phyloP scores from a whole-genome alignment of 2,113 vertebrate species.

The Dinomys branickii region DNA sequence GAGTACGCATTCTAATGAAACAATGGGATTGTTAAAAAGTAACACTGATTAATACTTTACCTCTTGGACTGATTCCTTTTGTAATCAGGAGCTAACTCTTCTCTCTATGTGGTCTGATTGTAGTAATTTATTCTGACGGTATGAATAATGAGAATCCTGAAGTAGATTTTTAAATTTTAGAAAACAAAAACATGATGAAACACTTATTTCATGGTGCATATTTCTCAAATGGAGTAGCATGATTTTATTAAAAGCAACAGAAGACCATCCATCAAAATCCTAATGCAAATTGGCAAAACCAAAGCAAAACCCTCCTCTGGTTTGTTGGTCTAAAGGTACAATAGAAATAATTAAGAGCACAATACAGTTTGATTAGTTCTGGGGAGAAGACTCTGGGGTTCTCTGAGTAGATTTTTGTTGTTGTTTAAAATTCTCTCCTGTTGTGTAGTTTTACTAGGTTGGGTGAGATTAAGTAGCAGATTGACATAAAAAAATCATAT shows the following conservation, averaged over 20 bases:
- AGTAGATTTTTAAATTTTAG: slow-evolving; percentile 66
- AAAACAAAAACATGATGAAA: slow-evolving; percentile 81
- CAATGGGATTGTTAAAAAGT: slow-evolving; percentile 69
- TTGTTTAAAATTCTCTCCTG: slow-evolving; percentile 62
- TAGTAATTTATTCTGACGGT: slow-evolving; percentile 65
- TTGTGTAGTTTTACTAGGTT: slow-evolving; percentile 70
- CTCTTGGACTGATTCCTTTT: slow-evolving; percentile 75
- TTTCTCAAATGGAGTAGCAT: slow-evolving; percentile 74
- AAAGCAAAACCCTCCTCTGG: slow-evolving; percentile 38
- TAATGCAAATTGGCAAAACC: slow-evolving; percentile 58
- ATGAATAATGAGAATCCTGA: slow-evolving; percentile 68
- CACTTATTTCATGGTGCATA: slow-evolving; percentile 75
- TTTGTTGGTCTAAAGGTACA: slow-evolving; percentile 67
- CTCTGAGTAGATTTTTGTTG: slow-evolving; percentile 56
- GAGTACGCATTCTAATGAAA: slow-evolving; percentile 70
- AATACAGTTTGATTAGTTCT: slow-evolving; percentile 68
- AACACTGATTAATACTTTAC: slow-evolving; percentile 77
- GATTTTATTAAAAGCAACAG: slow-evolving; percentile 79
- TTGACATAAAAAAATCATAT: slow-evolving; percentile 76
- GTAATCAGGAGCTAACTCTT: slow-evolving; percentile 78
- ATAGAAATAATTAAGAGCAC: slow-evolving; percentile 62
- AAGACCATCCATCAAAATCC: slow-evolving; percentile 65
- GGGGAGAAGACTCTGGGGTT: slow-evolving; percentile 51
- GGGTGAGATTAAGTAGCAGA: slow-evolving; percentile 65
- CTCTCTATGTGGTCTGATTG: slow-evolving; percentile 80